A percentile compares a stretch with the other conserved stretches of the same genome.
Conservation (phyloP, 2,113 vertebrate species). For the Megaceryle maxima region DNA sequence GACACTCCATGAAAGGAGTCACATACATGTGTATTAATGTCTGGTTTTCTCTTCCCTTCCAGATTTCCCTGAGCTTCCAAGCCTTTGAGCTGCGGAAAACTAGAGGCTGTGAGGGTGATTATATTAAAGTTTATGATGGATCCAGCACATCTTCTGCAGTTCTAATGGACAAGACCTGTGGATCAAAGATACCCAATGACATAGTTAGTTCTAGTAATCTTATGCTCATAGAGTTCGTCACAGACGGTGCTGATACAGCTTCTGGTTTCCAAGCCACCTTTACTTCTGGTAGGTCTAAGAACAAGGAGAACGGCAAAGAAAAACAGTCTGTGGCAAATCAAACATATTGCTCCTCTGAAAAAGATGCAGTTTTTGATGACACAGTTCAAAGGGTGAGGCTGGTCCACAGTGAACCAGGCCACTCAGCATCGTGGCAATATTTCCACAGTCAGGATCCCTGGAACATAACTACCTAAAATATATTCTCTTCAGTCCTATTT, state of each 20-base stretch:
- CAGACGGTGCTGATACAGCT: conserved; percentile 9
- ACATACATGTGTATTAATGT: neutral
- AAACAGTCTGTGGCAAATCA: neutral
- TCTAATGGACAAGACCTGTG: conserved; percentile 64
- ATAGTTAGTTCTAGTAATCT: conserved; percentile 22
- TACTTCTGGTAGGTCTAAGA: conserved; percentile 43
- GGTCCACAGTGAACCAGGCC: neutral
- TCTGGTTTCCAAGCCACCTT: conserved; percentile 60
- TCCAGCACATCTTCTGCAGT: conserved; percentile 47
- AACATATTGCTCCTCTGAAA: neutral
- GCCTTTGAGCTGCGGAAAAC: conserved; percentile 39
- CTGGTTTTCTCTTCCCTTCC: neutral
- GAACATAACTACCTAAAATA: neutral
- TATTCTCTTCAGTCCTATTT: neutral
- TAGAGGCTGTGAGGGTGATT: conserved; percentile 44
- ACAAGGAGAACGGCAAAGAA: neutral
- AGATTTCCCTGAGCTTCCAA: conserved; percentile 53
- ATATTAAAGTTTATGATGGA: conserved; percentile 64
- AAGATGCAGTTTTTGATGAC: neutral
- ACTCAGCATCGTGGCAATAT: neutral
- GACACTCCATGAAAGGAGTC: neutral
- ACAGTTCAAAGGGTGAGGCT: neutral
- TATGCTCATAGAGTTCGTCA: conserved; percentile 53
- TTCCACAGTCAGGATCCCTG: neutral
- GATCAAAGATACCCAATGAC: neutral